These are phyloP conservation scores for Maniola jurtina DNA, from an alignment of 1,140 invertebrate species.

Conservation along the genomic window DNA sequence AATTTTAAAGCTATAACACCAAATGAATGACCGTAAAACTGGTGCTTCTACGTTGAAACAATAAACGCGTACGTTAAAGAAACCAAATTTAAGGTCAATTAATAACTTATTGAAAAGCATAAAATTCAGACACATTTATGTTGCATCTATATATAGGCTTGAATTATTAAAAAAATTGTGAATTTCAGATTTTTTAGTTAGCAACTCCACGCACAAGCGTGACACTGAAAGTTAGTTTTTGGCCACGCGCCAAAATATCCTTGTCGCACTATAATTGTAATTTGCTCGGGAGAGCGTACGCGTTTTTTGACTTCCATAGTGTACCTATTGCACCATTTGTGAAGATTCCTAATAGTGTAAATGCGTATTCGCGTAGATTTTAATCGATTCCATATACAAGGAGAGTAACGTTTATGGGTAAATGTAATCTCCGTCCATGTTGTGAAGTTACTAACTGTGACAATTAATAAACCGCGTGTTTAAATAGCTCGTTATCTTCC, in stretches of 20 bases:
- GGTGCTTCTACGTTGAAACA: background rate
- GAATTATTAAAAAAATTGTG: too few species aligned
- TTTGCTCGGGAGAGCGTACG: constrained; percentile 9
- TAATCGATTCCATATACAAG: constrained; percentile 26
- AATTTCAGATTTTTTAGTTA: too few species aligned
- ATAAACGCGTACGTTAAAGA: background rate
- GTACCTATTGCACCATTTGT: constrained; percentile 11
- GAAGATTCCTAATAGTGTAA: constrained; percentile 27
- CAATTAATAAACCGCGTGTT: constrained; percentile 22
- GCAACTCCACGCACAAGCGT: too few species aligned
- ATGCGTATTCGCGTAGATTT: constrained; percentile 19
- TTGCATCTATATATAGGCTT: too few species aligned
- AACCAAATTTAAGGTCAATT: background rate
- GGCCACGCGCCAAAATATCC: too few species aligned
- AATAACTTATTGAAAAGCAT: too few species aligned
- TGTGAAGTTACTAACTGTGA: constrained; percentile 30
- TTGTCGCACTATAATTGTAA: too few species aligned
- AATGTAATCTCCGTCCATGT: constrained; percentile 61
- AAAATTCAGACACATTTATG: background rate
- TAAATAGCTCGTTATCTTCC: constrained; percentile 10
- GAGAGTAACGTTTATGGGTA: constrained; percentile 42
- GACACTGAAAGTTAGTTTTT: too few species aligned
- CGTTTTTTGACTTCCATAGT: constrained; percentile 6
- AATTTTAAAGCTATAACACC: constrained; percentile 15
- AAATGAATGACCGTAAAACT: background rate